A percentile compares a stretch with the other conserved stretches of the same genome.
Evolutionary conservation across 2,113 vertebrate species (phyloP).

Genomic region (Connochaetes taurinus): DNA sequence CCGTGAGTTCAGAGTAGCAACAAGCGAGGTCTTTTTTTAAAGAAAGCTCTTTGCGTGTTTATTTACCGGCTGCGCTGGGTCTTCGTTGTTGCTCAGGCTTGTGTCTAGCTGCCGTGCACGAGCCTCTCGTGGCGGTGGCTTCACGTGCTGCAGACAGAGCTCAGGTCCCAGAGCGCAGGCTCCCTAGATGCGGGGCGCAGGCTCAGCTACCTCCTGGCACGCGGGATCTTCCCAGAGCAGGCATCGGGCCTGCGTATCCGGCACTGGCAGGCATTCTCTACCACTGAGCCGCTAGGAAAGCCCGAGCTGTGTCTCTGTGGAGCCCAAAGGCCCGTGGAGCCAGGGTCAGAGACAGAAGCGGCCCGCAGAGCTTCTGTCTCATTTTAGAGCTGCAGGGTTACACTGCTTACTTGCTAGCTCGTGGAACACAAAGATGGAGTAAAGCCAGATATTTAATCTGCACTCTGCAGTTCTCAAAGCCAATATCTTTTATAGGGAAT

Average conservation of each 20-base stretch:
- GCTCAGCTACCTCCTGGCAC: neutral
- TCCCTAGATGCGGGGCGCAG: accelerated
- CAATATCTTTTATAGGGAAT: neutral
- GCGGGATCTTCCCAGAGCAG: neutral
- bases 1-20: neutral
- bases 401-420: neutral
- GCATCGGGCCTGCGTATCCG: accelerated
- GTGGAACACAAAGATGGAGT: neutral
- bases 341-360: neutral
- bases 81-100: neutral
- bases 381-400: neutral
- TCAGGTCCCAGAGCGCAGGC: neutral
- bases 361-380: neutral
- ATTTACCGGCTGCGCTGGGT: neutral
- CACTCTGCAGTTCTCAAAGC: neutral
- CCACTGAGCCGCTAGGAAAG: neutral
- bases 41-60: neutral
- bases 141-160: neutral
- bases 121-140: neutral
- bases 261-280: neutral
- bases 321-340: neutral
- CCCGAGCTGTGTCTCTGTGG: neutral
- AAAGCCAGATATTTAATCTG: neutral
- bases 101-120: neutral
- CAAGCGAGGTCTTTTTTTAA: neutral